Evolutionary conservation across 2,888 invertebrate genomes (phyloP), one percentile per base, ranked within the genome.

Genomic region (Drosophila kuntzei): DNA sequence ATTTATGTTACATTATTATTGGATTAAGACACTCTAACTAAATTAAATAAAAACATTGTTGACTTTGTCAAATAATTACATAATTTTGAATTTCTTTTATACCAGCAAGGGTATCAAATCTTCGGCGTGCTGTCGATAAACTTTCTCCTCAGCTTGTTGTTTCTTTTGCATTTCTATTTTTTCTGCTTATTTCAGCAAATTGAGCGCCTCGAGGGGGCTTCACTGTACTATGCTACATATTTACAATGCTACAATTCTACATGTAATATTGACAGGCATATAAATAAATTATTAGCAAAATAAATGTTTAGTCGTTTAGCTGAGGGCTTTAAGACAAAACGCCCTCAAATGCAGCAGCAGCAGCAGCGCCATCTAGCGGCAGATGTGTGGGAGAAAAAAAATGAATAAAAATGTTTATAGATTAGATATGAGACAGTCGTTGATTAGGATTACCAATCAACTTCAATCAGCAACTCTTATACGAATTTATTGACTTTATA

Each of bases 261-360:
- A 71, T 85, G 76, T 79, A 77, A 77, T 84, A 88, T 86, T 79
- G 88, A 88, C 83, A 86, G 71, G 78, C 78, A 70, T 87, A 89
- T 85, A 85, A 89, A 89, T 85, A 85, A 85, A 85, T 85, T 85
- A 89, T 85, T 85, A 84, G 89, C 87, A 69, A 89, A 89, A 87
- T 85, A 88, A 85, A 85, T 85, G 89, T 85, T 88, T 76, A 61
- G 83, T 88, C 76, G 89, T 85, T 86, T 83, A 68, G 86, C 83
- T 69, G 37, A 46, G 74, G 76, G 80, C 80, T 25, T 25, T 20
- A 50, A 22, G 50, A 8, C n/a, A 11, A 51, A 55, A 32, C 51
- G 63, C 49, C 64, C 43, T n/a, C 11, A 11, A 14, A 14, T n/a
- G 8, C 27, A 2, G 0, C n/a, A 1, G n/a, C 34, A 11, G 11